These are phyloP conservation scores for Hyposmocoma kahamanoa DNA, from an alignment of 1,140 invertebrate genomes.

Conservation along the genomic window DNA sequence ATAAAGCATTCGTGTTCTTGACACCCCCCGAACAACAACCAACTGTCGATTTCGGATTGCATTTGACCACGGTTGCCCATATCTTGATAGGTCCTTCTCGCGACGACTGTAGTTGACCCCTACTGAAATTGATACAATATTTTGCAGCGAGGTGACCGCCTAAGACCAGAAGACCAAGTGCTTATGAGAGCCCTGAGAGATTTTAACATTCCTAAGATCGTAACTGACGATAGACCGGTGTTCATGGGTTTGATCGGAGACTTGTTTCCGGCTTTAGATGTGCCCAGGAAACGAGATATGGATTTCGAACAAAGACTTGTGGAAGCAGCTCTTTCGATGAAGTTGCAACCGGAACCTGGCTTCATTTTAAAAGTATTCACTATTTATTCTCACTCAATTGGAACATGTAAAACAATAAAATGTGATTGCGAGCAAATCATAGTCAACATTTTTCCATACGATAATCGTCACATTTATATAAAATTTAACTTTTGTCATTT, in stretches of 20 bases:
- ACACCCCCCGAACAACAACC: no score
- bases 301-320: conserved; percentile 89
- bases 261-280: conserved; percentile 91
- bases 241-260: conserved; percentile 95
- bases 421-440: no score
- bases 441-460: no score
- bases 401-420: no score
- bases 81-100: no score
- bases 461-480: no score
- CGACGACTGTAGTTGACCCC: no score
- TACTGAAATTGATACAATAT: no score
- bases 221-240: conserved; percentile 90
- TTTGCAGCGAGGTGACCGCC: conserved; percentile 77
- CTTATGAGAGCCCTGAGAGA: conserved; percentile 90
- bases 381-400: conserved; percentile 19
- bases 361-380: conserved; percentile 86
- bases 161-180: conserved; percentile 84
- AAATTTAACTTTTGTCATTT: no score
- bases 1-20: no score
- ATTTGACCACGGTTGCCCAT: no score
- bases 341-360: conserved; percentile 92
- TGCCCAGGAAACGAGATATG: conserved; percentile 86
- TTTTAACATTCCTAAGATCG: conserved; percentile 95
- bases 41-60: no score
- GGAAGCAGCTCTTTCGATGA: conserved; percentile 86